Evolutionary conservation across 2,888 invertebrate species (phyloP).

Genomic region (Microplitis deprimator): DNA sequence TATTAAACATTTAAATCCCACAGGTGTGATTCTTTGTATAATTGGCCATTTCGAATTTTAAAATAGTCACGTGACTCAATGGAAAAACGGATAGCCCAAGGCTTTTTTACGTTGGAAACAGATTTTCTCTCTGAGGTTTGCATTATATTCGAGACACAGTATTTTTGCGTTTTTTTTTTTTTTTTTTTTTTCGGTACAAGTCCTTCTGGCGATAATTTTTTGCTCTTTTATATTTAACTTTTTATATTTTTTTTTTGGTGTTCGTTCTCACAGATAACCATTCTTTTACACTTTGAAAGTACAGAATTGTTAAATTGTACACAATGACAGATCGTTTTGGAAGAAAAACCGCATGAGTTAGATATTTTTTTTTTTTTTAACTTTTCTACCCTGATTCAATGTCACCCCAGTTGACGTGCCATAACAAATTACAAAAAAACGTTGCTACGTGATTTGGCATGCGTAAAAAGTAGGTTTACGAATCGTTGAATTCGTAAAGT

Average conservation of each 20-base stretch:
- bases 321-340: constrained; percentile 38
- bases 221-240: constrained; percentile 23
- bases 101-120: constrained; percentile 18
- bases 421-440: constrained; percentile 51
- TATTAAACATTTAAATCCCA: constrained; percentile 25
- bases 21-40: constrained; percentile 15
- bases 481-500: constrained; percentile 20
- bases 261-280: constrained; percentile 16
- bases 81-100: constrained; percentile 29
- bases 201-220: constrained; percentile 26
- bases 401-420: constrained; percentile 27
- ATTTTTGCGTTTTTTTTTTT: neutral
- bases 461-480: constrained; percentile 7
- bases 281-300: constrained; percentile 25
- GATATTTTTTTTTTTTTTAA: constrained; percentile 31
- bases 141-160: constrained; percentile 33
- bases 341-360: constrained; percentile 38
- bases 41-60: constrained; percentile 31
- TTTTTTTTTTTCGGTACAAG: constrained; percentile 6
- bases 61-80: constrained; percentile 35
- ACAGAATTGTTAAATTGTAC: constrained; percentile 41
- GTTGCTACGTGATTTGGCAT: constrained; percentile 42
- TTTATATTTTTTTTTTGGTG: constrained; percentile 11
- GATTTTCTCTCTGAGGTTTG: constrained; percentile 27
- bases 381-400: constrained; percentile 40